phyloP scores from a whole-genome alignment of 2,113 vertebrate genomes.

The Albula goreensis region DNA sequence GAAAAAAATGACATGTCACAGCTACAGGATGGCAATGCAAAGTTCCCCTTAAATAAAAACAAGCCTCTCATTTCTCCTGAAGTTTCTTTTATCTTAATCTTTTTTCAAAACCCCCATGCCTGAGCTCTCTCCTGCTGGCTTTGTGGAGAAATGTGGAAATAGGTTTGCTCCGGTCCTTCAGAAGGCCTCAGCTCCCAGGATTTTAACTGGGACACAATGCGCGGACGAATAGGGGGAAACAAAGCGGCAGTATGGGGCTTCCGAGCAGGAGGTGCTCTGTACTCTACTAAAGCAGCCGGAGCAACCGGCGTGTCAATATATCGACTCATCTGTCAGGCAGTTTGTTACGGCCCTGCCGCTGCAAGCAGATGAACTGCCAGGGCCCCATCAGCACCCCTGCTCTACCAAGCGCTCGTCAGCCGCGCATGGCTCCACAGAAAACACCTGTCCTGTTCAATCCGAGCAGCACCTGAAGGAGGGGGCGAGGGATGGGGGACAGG shows the following conservation, averaged over 20 bases:
- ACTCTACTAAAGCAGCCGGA: conserved; percentile 52
- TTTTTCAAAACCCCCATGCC: not conserved
- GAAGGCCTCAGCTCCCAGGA: not conserved
- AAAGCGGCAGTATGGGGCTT: conserved; percentile 36
- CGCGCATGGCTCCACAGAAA: conserved; percentile 53
- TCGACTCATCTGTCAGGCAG: conserved; percentile 69
- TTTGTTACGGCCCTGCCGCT: conserved; percentile 54
- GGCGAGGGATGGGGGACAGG: conserved; percentile 51
- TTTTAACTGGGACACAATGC: conserved; percentile 15
- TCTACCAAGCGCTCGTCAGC: conserved; percentile 43
- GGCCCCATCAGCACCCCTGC: conserved; percentile 23
- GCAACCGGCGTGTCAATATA: conserved; percentile 73
- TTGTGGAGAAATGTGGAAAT: too few relatives aligned
- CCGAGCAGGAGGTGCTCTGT: conserved; percentile 29
- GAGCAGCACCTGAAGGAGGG: conserved; percentile 53
- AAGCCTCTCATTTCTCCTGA: not conserved
- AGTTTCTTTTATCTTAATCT: not conserved
- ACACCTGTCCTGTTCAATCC: conserved; percentile 64
- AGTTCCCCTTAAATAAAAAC: not conserved
- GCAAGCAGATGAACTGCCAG: conserved; percentile 49
- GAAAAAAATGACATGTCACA: too few relatives aligned
- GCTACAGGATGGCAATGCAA: too few relatives aligned
- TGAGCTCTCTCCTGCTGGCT: too few relatives aligned
- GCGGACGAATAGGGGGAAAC: conserved; percentile 34
- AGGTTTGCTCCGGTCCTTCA: not conserved